A percentile compares a stretch with the other conserved stretches of the same genome.
phyloP scores from a whole-genome alignment of 2,113 vertebrate species.

The Rhegmatorhina hoffmannsi region DNA sequence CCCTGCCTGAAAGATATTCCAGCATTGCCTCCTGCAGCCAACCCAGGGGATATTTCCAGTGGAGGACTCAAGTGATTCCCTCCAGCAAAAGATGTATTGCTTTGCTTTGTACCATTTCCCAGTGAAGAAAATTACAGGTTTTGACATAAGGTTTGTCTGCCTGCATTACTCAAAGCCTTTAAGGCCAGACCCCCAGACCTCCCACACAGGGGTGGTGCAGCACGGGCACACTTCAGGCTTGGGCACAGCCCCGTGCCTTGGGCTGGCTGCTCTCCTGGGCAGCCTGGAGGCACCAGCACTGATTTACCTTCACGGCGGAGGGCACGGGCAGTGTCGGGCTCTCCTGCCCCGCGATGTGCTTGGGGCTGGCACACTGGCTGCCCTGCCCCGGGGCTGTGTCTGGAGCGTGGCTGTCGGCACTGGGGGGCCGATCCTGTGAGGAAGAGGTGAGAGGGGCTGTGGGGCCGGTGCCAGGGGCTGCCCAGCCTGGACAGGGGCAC shows the following conservation, averaged over 20 bases:
- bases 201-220: neutral
- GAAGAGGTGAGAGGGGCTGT: neutral
- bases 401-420: slow-evolving; percentile 64
- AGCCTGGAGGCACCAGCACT: neutral
- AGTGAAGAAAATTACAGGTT: neutral
- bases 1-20: neutral
- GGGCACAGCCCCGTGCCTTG: neutral
- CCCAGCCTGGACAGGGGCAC: neutral
- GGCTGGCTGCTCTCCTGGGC: accelerated
- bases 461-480: neutral
- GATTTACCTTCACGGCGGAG: slow-evolving; percentile 86
- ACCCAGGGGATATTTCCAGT: neutral
- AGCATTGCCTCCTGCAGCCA: neutral
- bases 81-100: neutral
- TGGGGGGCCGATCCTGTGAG: slow-evolving; percentile 73
- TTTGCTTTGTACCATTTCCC: neutral
- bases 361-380: slow-evolving; percentile 76
- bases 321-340: slow-evolving; percentile 74
- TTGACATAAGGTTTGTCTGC: neutral
- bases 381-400: slow-evolving; percentile 44
- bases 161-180: neutral
- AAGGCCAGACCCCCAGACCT: neutral
- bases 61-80: neutral
- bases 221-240: accelerated
- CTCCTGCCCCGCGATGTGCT: slow-evolving; percentile 70